Base-by-base conservation (phyloP, 1,140 invertebrate genomes). In the Mycetomoellerius zeteki region DNA sequence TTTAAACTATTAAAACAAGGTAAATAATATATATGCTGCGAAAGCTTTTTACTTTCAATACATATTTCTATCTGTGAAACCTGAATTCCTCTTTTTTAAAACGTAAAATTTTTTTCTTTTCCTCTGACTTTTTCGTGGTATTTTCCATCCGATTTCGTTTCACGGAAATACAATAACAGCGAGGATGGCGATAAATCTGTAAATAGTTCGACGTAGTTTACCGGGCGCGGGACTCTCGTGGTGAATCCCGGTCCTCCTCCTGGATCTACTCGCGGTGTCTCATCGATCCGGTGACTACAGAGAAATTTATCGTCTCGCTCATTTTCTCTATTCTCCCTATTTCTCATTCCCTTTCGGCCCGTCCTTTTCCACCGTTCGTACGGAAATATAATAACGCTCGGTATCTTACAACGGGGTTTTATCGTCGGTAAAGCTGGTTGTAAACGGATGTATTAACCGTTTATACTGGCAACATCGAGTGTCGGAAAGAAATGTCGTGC, bases 391-490 rank as follows among this genome's bases (percentile, higher is more conserved):
- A 84, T 84, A 84, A 84, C 80, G 80, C 67, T 73, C 54, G 67
- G 37, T 84, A 54, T 33, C 73, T 67, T 56, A 52, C 37, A 37
- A 60, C 54, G 76, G 47, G 14, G 54, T 50, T 86, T 86, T 86
- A 86, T 86, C 65, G 85, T 71, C 77, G 64, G 60, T 81, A 81
- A 81, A 86, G 85, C 52, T 60, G 43, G 76, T 86, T 86, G 85
- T 86, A 86, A 86, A 86, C 82, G 85, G 62, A 78, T 65, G 30
- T 86, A 86, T 86, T 86, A 86, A 86, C 76, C 62, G 76, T 86
- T 86, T 86, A 86, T 86, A 60, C 52, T 30, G 76, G 64, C 56
- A 52, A 56, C 85, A 86, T 86, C 76, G 85, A 86, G 85, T 71
- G 85, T 62, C 54, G 76, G 76, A 71, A 78, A 81, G 85, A 81